phyloP scores from a whole-genome alignment of 2,113 vertebrate species.

The Prolemur simus region DNA sequence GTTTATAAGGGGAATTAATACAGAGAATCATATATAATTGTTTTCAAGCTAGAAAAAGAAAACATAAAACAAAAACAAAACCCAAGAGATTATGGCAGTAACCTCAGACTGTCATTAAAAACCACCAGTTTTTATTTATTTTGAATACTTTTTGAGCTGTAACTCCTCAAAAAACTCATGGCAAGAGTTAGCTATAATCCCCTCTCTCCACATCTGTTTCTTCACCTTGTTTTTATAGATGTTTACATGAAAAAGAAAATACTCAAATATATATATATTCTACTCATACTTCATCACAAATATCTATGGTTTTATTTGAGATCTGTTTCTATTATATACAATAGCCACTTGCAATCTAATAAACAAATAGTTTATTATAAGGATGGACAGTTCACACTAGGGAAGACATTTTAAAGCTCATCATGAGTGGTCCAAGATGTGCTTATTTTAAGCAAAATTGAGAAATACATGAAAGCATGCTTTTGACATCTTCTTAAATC shows the following conservation, averaged over 20 bases:
- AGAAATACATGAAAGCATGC: neutral
- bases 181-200: neutral
- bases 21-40: neutral
- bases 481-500: neutral
- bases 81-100: constrained; percentile 11
- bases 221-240: neutral
- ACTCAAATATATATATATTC: neutral
- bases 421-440: neutral
- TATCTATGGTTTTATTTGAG: neutral
- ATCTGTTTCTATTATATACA: neutral
- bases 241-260: neutral
- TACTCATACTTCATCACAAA: neutral
- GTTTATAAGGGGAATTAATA: neutral
- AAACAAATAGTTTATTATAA: neutral
- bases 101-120: constrained; percentile 27
- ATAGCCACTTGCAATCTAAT: neutral
- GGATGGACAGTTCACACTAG: neutral
- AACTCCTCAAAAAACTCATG: neutral
- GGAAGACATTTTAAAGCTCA: neutral
- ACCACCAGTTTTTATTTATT: constrained; percentile 11
- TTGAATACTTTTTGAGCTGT: constrained; percentile 19
- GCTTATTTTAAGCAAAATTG: neutral
- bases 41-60: constrained; percentile 28
- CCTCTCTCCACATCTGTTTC: neutral
- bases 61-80: constrained; percentile 37